These are phyloP conservation scores for Lycaena phlaeas DNA, from an alignment of 2,888 invertebrate genomes.

Conservation along the genomic window DNA sequence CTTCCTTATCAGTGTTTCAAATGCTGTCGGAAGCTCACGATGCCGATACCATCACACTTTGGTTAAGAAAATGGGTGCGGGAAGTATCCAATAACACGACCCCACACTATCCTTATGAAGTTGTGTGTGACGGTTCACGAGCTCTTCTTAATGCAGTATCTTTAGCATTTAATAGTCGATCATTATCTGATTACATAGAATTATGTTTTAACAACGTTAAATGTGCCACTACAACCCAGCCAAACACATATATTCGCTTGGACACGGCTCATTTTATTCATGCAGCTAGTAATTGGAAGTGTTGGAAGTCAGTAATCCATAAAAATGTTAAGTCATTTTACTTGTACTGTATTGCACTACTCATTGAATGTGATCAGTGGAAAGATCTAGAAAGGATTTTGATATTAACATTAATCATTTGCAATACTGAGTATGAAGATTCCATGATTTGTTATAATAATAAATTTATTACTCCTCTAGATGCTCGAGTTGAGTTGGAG, in stretches of 20 bases:
- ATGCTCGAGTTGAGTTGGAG: too few species aligned
- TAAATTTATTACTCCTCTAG: conserved; percentile 3
- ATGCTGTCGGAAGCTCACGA: conserved; percentile 4
- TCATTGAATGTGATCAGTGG: background rate
- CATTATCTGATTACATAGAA: conserved; percentile 1
- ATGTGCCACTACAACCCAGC: background rate
- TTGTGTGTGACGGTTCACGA: conserved; percentile 2
- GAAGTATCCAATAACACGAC: background rate
- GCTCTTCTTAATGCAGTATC: conserved; percentile 1
- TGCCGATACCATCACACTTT: background rate
- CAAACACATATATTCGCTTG: conserved; percentile 3
- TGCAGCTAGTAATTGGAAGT: conserved; percentile 3
- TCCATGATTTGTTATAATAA: conserved; percentile 2
- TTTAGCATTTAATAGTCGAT: conserved; percentile 3
- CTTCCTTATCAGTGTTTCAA: background rate
- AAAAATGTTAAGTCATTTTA: conserved; percentile 5
- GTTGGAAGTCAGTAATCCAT: conserved; percentile 7
- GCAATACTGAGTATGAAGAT: conserved; percentile 2
- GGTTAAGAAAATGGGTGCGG: background rate
- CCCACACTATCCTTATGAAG: background rate
- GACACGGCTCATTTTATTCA: conserved; percentile 7
- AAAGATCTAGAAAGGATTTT: background rate
- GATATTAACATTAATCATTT: conserved; percentile 2
- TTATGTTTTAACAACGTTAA: conserved; percentile 4
- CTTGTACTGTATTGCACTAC: conserved; percentile 3